These are phyloP conservation scores for Mesaphorura yosii DNA, from an alignment of 1,140 invertebrate genomes.

Conservation along the genomic window DNA sequence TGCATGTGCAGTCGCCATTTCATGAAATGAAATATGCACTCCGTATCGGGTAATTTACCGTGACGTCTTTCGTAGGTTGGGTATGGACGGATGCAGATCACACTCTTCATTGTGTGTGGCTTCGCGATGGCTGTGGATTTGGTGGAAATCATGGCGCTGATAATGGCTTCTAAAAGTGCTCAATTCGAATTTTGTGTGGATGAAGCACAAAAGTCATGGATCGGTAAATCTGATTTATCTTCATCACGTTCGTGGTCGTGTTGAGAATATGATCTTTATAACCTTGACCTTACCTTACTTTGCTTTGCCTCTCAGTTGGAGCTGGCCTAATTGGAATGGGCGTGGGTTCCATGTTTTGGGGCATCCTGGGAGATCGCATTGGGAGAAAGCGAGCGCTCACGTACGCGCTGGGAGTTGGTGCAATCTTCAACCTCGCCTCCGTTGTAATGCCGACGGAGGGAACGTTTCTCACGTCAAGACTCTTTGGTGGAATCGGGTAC, in stretches of 20 bases:
- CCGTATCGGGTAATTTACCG: too few relatives aligned
- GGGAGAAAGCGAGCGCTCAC: constrained; percentile 24
- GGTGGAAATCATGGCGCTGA: constrained; percentile 29
- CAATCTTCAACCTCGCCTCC: constrained; percentile 26
- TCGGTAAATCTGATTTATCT: constrained; percentile 17
- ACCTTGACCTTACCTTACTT: not conserved
- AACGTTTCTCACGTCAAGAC: constrained; percentile 26
- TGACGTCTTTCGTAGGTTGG: too few relatives aligned
- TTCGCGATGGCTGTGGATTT: constrained; percentile 27
- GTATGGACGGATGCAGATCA: constrained; percentile 27
- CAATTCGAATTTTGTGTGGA: constrained; percentile 32
- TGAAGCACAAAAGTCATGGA: constrained; percentile 29
- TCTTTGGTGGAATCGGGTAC: constrained; percentile 30
- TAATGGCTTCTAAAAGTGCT: constrained; percentile 32
- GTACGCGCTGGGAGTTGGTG: constrained; percentile 27
- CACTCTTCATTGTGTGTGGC: constrained; percentile 24
- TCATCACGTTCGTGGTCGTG: not conserved
- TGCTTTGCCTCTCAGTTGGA: constrained; percentile 18
- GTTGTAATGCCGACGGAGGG: constrained; percentile 31
- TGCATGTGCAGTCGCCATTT: too few relatives aligned
- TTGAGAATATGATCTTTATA: not conserved
- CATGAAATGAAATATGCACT: too few relatives aligned
- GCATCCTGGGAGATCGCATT: constrained; percentile 25
- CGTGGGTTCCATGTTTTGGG: constrained; percentile 29
- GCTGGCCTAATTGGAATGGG: constrained; percentile 28